Evolutionary conservation across 2,888 invertebrate species (phyloP).

Genomic region (Hirtodrosophila trivittata): DNA sequence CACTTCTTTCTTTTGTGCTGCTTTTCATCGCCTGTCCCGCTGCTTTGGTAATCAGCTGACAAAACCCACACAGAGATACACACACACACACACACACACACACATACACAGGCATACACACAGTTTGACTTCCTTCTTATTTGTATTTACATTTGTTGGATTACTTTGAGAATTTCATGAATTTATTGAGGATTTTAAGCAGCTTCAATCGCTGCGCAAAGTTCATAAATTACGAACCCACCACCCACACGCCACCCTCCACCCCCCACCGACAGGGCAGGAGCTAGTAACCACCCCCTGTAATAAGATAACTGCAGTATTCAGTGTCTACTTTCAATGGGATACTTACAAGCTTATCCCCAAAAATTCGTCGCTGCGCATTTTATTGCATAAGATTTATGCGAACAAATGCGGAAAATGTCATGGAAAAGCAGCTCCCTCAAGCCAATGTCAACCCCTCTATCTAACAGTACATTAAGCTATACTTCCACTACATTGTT

Average conservation of each 20-base stretch:
- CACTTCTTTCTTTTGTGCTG: constrained; percentile 46
- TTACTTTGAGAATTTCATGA: constrained; percentile 22
- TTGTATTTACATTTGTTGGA: background rate
- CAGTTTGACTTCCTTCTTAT: background rate
- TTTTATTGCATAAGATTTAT: constrained; percentile 71
- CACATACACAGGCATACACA: constrained; percentile 2
- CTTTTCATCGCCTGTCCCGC: constrained; percentile 20
- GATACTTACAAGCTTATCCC: background rate
- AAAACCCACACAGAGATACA: constrained; percentile 24
- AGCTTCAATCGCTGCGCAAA: constrained; percentile 23
- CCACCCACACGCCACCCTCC: constrained; percentile 20
- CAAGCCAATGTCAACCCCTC: background rate
- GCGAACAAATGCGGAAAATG: constrained; percentile 71
- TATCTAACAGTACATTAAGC: background rate
- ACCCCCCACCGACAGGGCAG: background rate
- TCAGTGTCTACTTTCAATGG: constrained; percentile 9
- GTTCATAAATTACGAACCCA: constrained; percentile 1
- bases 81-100: constrained; percentile 11
- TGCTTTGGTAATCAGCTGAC: constrained; percentile 43
- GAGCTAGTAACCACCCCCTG: background rate
- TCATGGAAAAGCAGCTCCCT: constrained; percentile 47
- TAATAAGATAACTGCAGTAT: constrained; percentile 23
- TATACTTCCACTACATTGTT: background rate
- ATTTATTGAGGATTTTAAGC: constrained; percentile 37
- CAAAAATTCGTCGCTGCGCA: constrained; percentile 58